These are phyloP conservation scores for Labeo rohita DNA, from an alignment of 2,113 vertebrate genomes.

Conservation along the genomic window DNA sequence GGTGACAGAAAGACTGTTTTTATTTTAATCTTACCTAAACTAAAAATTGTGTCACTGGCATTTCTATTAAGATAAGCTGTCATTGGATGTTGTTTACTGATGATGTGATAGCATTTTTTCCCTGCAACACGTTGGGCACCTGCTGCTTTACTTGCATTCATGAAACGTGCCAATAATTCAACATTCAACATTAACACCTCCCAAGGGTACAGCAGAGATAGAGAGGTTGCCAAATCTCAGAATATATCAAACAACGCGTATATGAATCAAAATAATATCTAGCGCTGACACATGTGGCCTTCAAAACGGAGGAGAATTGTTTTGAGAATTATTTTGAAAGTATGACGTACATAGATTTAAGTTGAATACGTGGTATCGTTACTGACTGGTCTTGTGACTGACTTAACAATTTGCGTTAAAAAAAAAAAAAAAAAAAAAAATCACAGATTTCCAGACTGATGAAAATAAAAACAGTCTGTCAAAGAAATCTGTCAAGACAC, in stretches of 20 bases:
- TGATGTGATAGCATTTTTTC: conserved; percentile 37
- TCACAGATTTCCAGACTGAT: background rate
- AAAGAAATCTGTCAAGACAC: background rate
- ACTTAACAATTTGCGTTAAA: background rate
- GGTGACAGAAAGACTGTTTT: background rate
- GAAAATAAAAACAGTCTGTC: background rate
- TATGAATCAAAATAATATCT: background rate
- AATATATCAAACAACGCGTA: background rate
- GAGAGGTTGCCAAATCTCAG: background rate
- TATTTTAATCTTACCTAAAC: conserved; percentile 11
- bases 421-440: background rate
- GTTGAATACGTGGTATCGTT: background rate
- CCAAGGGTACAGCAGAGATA: conserved; percentile 6
- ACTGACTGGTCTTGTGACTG: background rate
- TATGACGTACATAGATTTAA: conserved; percentile 13
- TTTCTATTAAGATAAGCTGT: conserved; percentile 20
- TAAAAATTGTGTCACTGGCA: conserved; percentile 26
- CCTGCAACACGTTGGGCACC: conserved; percentile 74
- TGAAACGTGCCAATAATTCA: conserved; percentile 38
- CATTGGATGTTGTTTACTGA: conserved; percentile 38
- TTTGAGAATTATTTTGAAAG: background rate
- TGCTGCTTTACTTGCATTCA: conserved; percentile 64
- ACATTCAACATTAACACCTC: conserved; percentile 24
- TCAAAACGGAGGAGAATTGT: background rate
- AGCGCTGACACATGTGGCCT: background rate